Evolutionary conservation across 2,113 vertebrate genomes (phyloP).

Genomic region (Anhinga anhinga): DNA sequence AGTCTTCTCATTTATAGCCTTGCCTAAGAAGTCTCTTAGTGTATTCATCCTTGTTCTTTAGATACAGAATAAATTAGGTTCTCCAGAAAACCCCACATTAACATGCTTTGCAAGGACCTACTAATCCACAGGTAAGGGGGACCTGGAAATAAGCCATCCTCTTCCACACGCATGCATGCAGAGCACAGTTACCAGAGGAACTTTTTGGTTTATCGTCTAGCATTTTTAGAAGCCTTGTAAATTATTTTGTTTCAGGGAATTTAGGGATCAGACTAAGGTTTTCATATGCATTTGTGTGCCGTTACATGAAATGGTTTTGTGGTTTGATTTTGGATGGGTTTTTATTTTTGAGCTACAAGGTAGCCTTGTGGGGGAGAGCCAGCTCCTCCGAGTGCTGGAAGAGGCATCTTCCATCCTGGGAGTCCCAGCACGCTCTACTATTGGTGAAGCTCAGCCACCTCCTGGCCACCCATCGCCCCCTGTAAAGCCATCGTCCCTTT

Average conservation of each 20-base stretch:
- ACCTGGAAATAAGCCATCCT: not conserved
- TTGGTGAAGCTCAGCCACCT: not conserved
- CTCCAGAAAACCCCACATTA: not conserved
- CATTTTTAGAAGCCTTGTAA: not conserved
- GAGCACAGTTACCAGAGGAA: not conserved
- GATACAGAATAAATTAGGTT: not conserved
- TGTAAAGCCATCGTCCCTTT: not conserved
- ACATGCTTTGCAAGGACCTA: not conserved
- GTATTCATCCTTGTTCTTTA: not conserved
- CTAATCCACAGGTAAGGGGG: not conserved
- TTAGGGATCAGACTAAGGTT: not conserved
- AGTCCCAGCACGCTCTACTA: not conserved
- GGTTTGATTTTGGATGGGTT: not conserved
- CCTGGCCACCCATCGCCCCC: rapidly evolving
- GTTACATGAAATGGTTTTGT: not conserved
- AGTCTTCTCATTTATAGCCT: not conserved
- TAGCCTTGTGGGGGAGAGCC: not conserved
- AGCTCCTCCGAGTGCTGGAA: not conserved
- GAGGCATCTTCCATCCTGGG: rapidly evolving
- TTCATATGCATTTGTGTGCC: not conserved
- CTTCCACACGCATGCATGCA: rapidly evolving
- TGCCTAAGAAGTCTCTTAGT: not conserved
- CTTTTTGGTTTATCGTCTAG: not conserved
- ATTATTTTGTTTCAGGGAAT: not conserved
- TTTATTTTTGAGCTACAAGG: not conserved